Evolutionary conservation across 2,797 vertebrate species (phyloP).

Genomic region (Hydrophis major): DNA sequence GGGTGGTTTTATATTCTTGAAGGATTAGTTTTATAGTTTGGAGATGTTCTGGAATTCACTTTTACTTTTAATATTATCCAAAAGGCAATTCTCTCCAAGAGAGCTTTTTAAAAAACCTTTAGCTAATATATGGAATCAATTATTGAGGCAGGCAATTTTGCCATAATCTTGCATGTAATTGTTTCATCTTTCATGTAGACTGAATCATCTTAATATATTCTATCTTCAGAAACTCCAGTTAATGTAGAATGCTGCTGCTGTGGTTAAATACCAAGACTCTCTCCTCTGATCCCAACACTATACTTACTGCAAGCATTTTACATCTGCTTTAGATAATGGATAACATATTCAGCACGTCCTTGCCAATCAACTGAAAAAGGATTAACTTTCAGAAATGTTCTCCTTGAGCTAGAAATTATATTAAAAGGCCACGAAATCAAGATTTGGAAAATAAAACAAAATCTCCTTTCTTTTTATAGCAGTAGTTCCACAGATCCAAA

Average conservation of each 20-base stretch:
- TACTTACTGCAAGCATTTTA: background rate
- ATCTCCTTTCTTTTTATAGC: background rate
- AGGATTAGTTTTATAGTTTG: background rate
- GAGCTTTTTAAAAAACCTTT: background rate
- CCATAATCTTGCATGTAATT: background rate
- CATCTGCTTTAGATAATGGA: background rate
- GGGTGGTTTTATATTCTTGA: background rate
- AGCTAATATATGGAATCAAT: background rate
- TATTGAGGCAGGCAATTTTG: background rate
- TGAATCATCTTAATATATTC: background rate
- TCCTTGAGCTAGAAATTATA: background rate
- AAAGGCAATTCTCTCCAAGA: background rate
- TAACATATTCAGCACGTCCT: background rate
- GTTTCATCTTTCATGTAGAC: background rate
- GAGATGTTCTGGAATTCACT: background rate
- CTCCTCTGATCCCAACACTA: background rate
- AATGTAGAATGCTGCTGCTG: background rate
- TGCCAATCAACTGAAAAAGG: background rate
- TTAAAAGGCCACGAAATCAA: background rate
- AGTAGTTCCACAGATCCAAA: background rate
- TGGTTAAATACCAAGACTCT: background rate
- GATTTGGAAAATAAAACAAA: background rate
- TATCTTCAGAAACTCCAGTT: background rate
- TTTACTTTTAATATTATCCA: background rate
- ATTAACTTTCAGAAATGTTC: background rate